A percentile compares a stretch with the other conserved stretches of the same genome.
Conservation (phyloP, 1,140 invertebrate species). For the Phenacoccus solenopsis region DNA sequence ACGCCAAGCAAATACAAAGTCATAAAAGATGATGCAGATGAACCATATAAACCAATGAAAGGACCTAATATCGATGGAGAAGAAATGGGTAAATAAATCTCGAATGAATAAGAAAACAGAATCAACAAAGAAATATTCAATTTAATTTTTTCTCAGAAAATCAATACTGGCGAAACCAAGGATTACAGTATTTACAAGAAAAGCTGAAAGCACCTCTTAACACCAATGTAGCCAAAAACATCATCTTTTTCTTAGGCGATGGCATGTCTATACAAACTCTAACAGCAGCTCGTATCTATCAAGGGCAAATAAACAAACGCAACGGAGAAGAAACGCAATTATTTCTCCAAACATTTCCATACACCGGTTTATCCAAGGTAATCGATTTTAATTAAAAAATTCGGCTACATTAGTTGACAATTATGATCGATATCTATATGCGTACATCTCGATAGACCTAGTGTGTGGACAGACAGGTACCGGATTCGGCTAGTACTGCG, state of each 20-base stretch:
- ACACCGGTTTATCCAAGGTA: constrained; percentile 59
- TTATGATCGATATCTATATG: no score
- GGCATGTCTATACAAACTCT: constrained; percentile 60
- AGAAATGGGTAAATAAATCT: no score
- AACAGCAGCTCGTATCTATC: constrained; percentile 49
- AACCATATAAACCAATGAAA: not conserved
- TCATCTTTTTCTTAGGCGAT: constrained; percentile 62
- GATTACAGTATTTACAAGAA: constrained; percentile 19
- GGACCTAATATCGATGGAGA: not conserved
- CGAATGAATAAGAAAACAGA: no score
- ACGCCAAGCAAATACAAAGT: not conserved
- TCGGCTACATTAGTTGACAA: no score
- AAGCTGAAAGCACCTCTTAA: constrained; percentile 22
- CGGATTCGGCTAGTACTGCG: constrained; percentile 69
- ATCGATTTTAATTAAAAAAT: constrained; percentile 8
- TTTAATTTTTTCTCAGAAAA: no score
- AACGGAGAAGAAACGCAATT: constrained; percentile 52
- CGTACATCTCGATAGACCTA: constrained; percentile 51
- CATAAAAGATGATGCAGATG: not conserved
- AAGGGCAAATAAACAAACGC: constrained; percentile 42
- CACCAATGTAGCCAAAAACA: constrained; percentile 45
- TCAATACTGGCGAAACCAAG: constrained; percentile 24
- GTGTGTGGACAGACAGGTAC: constrained; percentile 61
- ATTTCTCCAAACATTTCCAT: constrained; percentile 63
- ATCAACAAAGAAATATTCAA: no score